Conservation (phyloP, 2,113 vertebrate genomes). For the Atrichornis clamosus region DNA sequence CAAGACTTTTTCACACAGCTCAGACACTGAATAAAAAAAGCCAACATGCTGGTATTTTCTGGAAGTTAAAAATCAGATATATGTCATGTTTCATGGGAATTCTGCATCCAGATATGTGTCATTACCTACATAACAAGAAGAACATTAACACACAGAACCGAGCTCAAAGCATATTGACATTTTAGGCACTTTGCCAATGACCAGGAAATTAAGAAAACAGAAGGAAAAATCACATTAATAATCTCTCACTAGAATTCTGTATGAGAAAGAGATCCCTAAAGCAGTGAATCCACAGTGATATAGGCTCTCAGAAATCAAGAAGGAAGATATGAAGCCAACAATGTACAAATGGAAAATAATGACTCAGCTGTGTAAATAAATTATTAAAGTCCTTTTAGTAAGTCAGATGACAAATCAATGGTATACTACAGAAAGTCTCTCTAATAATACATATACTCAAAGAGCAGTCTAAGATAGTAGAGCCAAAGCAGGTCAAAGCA, state of each 20-base stretch:
- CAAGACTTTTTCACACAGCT: background rate
- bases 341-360: background rate
- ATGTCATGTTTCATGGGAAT: background rate
- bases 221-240: background rate
- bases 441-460: background rate
- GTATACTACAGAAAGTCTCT: background rate
- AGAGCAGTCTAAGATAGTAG: background rate
- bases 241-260: background rate
- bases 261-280: background rate
- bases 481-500: background rate
- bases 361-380: background rate
- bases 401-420: background rate
- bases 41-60: background rate
- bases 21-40: background rate
- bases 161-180: background rate
- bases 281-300: background rate
- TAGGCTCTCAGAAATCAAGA: background rate
- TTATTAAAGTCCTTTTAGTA: background rate
- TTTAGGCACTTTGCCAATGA: background rate
- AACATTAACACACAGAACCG: background rate
- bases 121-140: background rate
- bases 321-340: background rate
- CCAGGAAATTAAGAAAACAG: background rate
- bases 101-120: background rate
- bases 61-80: background rate